Base-by-base conservation (phyloP, 2,113 vertebrate genomes). In the Amblyornis subalaris region DNA sequence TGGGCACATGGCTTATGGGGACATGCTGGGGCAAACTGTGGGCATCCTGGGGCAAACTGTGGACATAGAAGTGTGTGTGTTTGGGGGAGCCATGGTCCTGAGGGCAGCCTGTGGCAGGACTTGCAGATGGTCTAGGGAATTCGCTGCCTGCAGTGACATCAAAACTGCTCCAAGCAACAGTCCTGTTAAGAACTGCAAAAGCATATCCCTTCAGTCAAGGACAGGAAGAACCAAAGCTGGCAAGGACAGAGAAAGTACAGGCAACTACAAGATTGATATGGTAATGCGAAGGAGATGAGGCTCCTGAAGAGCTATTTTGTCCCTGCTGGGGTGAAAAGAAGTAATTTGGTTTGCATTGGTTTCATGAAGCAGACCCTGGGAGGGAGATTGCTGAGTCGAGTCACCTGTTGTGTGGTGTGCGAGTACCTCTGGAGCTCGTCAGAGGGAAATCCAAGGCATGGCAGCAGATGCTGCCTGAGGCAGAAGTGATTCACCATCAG, bases 191-290 rank as follows among this genome's bases (percentile, higher is more conserved):
- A 44, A n/a, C 9, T 31, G 47, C 36, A 84, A 66, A 89, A 17
- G 9, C 0, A 0, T 51, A 53, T 44, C 18, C 24, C 15, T 45
- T 35, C 7, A 69, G 10, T 47, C 48, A 60, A 83, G 17, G 8
- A 20, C 53, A 61, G 40, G 53, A 87, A 66, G 47, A 58, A 24
- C 14, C 48, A 55, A 81, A 58, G 23, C 21, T 77, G 38, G 3
- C 12, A 44, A 54, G 38, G 10, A 14, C 45, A 18, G 4, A 42
- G 14, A 42, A 80, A 69, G 15, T 17, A 81, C 14, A 7, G 1
- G 6, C 22, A 65, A 21, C 14, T 65, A 29, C 12, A 38, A 74
- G 29, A 7, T 54, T 2, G 0, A 9, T 35, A 45, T 6, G 1
- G 8, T 51, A 74, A 71, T 1, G 1, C 18, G 50, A 51, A 90